These are phyloP conservation scores for Drosophila diplacantha DNA, from an alignment of 2,888 invertebrate genomes.

Conservation along the genomic window DNA sequence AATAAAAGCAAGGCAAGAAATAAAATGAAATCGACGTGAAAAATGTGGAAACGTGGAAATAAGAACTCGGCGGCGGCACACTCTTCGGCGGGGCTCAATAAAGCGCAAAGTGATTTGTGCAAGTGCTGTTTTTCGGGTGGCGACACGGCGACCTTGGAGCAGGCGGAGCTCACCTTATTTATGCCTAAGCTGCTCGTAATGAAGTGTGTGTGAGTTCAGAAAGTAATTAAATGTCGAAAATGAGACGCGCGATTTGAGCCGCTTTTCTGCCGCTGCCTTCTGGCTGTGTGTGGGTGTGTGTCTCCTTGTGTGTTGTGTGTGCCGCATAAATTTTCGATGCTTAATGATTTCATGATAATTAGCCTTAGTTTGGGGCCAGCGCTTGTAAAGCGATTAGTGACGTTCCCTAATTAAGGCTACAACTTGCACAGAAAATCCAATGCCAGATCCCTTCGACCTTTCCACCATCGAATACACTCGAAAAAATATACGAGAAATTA, in stretches of 20 bases:
- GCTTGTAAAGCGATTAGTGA: constrained; percentile 66
- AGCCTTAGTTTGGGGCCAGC: constrained; percentile 54
- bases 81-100: constrained; percentile 56
- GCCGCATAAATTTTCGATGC: constrained; percentile 53
- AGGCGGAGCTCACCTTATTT: constrained; percentile 10
- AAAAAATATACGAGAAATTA: not conserved
- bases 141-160: not conserved
- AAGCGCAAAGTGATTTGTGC: constrained; percentile 57
- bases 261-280: constrained; percentile 12
- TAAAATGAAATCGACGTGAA: not conserved
- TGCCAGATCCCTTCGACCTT: constrained; percentile 10
- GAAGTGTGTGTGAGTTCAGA: constrained; percentile 57
- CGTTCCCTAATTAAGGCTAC: constrained; percentile 63
- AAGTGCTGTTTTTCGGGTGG: not conserved
- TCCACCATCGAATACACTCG: not conserved
- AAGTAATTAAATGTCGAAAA: constrained; percentile 72
- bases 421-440: constrained; percentile 36
- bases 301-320: constrained; percentile 15
- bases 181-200: constrained; percentile 58
- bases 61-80: constrained; percentile 48
- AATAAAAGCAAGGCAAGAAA: constrained; percentile 3
- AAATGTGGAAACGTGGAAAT: constrained; percentile 18
- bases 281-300: constrained; percentile 18
- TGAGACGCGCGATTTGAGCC: constrained; percentile 62
- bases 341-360: constrained; percentile 72